Conservation (phyloP, 2,113 vertebrate species). For the Podilymbus podiceps region DNA sequence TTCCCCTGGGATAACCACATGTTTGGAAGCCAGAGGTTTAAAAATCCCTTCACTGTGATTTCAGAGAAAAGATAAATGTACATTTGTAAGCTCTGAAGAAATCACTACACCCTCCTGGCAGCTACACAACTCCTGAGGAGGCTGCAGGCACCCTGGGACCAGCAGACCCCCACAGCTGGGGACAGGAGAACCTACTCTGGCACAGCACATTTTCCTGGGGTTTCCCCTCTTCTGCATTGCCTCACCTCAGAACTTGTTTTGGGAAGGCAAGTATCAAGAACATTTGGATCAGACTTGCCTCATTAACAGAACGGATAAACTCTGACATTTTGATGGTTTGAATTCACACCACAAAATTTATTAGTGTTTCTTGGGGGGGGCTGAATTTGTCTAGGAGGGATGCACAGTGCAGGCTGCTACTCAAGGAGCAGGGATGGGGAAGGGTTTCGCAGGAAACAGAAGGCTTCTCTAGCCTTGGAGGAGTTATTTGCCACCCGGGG, state of each 20-base stretch:
- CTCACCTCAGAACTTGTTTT: neutral
- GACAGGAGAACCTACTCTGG: neutral
- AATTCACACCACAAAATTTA: neutral
- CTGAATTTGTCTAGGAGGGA: neutral
- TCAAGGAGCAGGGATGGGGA: neutral
- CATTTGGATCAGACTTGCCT: neutral
- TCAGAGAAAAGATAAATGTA: neutral
- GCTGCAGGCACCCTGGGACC: neutral
- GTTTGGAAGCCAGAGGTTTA: neutral
- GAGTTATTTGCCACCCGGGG: neutral
- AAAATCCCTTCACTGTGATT: neutral
- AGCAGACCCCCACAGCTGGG: neutral
- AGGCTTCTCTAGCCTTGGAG: neutral
- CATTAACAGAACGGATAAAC: neutral
- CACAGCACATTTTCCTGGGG: neutral
- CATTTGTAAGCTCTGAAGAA: neutral
- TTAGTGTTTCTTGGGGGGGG: neutral
- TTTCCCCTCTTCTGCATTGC: neutral
- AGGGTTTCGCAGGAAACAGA: neutral
- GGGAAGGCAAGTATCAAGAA: neutral
- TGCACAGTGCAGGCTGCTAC: too few species aligned
- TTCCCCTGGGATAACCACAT: neutral
- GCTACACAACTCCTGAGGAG: neutral
- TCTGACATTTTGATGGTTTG: neutral
- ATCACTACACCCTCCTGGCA: neutral